These are phyloP conservation scores for Globodera ellingtonae DNA, from an alignment of 1,140 invertebrate species.

Conservation along the genomic window DNA sequence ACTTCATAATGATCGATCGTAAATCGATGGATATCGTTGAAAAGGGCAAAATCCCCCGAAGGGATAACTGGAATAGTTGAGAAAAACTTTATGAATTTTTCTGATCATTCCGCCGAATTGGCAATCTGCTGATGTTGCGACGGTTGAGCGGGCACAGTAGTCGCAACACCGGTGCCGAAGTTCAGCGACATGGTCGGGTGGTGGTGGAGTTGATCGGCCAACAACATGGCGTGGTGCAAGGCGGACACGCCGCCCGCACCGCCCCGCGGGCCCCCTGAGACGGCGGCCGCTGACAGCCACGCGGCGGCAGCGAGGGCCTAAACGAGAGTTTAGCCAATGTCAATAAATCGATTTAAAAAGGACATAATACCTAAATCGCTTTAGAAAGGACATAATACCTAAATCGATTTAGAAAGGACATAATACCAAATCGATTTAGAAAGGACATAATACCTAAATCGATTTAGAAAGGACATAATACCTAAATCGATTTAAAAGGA, in stretches of 20 bases:
- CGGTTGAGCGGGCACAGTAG: neutral
- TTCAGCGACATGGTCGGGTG: neutral
- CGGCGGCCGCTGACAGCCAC: conserved; percentile 9
- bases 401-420: neutral
- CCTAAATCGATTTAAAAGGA: too few relatives aligned
- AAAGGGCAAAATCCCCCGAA: too few relatives aligned
- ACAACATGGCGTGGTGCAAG: conserved; percentile 1
- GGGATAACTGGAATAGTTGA: too few relatives aligned
- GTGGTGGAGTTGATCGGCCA: conserved; percentile 2
- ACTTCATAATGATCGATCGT: too few relatives aligned
- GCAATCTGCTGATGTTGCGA: neutral
- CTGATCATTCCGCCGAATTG: neutral
- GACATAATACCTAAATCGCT: too few relatives aligned
- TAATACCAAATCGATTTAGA: neutral
- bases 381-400: neutral
- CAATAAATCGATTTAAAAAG: neutral
- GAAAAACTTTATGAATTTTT: too few relatives aligned
- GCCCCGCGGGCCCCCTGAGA: neutral
- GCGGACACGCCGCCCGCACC: neutral
- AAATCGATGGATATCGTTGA: too few relatives aligned
- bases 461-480: too few relatives aligned
- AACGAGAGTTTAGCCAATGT: neutral
- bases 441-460: neutral
- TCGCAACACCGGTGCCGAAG: neutral
- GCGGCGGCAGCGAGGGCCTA: conserved; percentile 12